A percentile compares a stretch with the other conserved stretches of the same genome.
Evolutionary conservation across 2,113 vertebrate species (phyloP).

Genomic region (Thomomys bottae): DNA sequence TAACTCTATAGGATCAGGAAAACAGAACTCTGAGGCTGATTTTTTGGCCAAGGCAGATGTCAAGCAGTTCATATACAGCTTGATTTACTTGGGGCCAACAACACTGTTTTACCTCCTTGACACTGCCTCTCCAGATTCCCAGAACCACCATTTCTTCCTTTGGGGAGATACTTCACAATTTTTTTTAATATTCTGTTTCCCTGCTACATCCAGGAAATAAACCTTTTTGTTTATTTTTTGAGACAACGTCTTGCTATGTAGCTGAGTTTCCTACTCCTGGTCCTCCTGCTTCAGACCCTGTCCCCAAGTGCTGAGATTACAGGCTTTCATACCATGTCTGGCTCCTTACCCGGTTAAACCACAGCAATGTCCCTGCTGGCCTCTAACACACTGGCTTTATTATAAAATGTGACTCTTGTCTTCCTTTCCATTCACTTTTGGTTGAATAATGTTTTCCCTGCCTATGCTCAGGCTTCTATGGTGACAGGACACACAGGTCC

Average conservation of each 20-base stretch:
- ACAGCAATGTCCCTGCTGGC: neutral
- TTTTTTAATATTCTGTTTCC: neutral
- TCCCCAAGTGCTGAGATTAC: too few relatives aligned
- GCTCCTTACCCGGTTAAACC: neutral
- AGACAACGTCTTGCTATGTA: too few relatives aligned
- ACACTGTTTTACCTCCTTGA: neutral
- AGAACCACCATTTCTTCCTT: neutral
- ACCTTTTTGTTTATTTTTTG: neutral
- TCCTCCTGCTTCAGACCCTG: too few relatives aligned
- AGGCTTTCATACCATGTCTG: too few relatives aligned
- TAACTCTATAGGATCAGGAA: neutral
- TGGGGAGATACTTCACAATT: neutral
- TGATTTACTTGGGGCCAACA: neutral
- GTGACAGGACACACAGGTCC: neutral
- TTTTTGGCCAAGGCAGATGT: neutral
- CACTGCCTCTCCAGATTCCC: neutral
- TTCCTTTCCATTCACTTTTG: neutral
- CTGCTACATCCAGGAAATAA: neutral
- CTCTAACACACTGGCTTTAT: neutral
- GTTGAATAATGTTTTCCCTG: neutral
- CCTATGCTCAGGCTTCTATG: neutral
- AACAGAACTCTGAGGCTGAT: neutral
- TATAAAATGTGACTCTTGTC: neutral
- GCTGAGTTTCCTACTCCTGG: too few relatives aligned
- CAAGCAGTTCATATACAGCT: neutral